These are phyloP conservation scores for Paraplagusia blochii DNA, from an alignment of 2,113 vertebrate genomes.

Conservation along the genomic window DNA sequence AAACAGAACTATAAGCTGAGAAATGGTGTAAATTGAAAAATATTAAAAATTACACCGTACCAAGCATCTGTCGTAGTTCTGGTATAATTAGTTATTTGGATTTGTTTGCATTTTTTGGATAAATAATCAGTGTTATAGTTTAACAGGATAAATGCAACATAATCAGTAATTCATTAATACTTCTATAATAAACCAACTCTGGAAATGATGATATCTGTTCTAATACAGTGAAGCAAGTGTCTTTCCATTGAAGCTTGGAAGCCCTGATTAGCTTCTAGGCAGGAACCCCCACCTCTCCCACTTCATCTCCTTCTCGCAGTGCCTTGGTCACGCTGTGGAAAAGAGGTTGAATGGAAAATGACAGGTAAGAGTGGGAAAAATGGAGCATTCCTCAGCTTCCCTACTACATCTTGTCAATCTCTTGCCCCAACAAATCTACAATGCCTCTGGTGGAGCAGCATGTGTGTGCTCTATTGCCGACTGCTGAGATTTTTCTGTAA, in stretches of 20 bases:
- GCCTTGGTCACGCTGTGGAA: background rate
- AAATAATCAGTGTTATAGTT: constrained; percentile 3
- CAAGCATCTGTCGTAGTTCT: too few relatives aligned
- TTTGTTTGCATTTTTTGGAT: too few relatives aligned
- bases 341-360: constrained; percentile 17
- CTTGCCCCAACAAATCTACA: constrained; percentile 25
- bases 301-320: background rate
- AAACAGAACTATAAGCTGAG: too few relatives aligned
- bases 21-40: too few relatives aligned
- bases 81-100: too few relatives aligned
- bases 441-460: constrained; percentile 36
- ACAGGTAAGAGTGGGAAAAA: constrained; percentile 6
- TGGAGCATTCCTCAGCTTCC: constrained; percentile 11
- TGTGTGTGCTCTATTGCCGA: constrained; percentile 40
- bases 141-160: constrained; percentile 29
- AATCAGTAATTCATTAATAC: constrained; percentile 28
- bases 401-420: constrained; percentile 16
- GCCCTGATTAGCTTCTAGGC: constrained; percentile 19
- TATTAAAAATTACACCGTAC: too few relatives aligned
- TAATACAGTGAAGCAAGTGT: constrained; percentile 15
- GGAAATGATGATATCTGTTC: constrained; percentile 32
- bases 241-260: constrained; percentile 23
- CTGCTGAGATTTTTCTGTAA: constrained; percentile 65
- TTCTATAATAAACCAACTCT: constrained; percentile 32
- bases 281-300: constrained; percentile 11